Evolutionary conservation across 2,113 vertebrate genomes (phyloP).

Genomic region (Chiloscyllium plagiosum): DNA sequence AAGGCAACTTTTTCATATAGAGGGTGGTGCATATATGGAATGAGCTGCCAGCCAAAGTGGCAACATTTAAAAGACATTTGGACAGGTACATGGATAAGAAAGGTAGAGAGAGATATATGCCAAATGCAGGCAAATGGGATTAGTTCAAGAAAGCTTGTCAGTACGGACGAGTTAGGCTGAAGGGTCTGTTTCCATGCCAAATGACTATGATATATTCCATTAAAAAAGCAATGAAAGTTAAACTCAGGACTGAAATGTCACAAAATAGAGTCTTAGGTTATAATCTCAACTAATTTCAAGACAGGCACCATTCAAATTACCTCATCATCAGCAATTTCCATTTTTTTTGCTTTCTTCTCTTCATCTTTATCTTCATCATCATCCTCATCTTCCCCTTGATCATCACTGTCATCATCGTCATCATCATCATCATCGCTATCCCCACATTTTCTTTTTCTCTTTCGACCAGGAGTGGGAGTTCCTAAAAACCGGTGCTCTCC

Average conservation of each 20-base stretch:
- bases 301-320: constrained; percentile 48
- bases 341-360: constrained; percentile 77
- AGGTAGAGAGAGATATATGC: too few species aligned
- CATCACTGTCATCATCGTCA: constrained; percentile 79
- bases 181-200: too few species aligned
- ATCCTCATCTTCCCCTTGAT: constrained; percentile 79
- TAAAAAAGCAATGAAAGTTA: not conserved
- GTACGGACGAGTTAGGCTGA: too few species aligned
- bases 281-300: not conserved
- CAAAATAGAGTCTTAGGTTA: not conserved
- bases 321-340: constrained; percentile 82
- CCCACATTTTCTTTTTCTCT: constrained; percentile 71
- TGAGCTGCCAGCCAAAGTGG: too few species aligned
- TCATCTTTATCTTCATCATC: constrained; percentile 80
- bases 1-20: too few species aligned
- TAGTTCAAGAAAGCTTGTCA: too few species aligned
- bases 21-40: too few species aligned
- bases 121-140: too few species aligned
- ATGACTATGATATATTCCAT: not conserved
- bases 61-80: too few species aligned
- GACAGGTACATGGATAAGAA: too few species aligned
- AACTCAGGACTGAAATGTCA: not conserved
- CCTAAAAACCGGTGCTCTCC: constrained; percentile 65
- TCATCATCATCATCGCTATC: constrained; percentile 85
- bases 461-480: constrained; percentile 60